A percentile compares a stretch with the other conserved stretches of the same genome.
phyloP scores from a whole-genome alignment of 2,888 invertebrate species.

The Harpalus rubripes region DNA sequence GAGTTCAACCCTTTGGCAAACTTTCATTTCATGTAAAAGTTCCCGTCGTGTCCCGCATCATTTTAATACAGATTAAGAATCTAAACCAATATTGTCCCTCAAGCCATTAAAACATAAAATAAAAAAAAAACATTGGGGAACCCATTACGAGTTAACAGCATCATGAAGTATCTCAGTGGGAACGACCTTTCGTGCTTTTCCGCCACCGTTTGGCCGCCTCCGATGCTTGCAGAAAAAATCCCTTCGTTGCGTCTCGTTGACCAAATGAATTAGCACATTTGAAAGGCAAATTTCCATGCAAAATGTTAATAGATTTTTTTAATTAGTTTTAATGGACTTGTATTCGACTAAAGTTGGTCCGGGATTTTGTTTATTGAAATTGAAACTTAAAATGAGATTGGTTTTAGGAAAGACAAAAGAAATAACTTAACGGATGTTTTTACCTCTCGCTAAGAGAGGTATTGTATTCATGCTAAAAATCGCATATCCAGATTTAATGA shows the following conservation, averaged over 20 bases:
- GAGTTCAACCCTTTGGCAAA: no score
- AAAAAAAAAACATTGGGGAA: neutral
- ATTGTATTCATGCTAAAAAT: no score
- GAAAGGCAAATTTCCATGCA: slow-evolving; percentile 39
- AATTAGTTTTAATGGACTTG: slow-evolving; percentile 43
- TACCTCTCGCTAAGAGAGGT: no score
- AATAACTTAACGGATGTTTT: no score
- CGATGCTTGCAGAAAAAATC: slow-evolving; percentile 9
- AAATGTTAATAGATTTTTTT: slow-evolving; percentile 54
- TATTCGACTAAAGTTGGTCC: neutral
- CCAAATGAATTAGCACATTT: slow-evolving; percentile 36
- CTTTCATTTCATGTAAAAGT: no score
- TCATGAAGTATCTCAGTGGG: neutral
- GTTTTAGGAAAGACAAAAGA: neutral
- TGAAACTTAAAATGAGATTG: slow-evolving; percentile 19
- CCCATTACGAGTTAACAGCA: neutral
- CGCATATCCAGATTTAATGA: no score
- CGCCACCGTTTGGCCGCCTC: neutral
- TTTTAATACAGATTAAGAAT: neutral
- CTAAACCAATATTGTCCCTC: neutral
- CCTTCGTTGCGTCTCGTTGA: slow-evolving; percentile 21
- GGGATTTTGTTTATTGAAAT: slow-evolving; percentile 32
- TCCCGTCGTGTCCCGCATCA: neutral
- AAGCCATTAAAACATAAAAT: neutral
- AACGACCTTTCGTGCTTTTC: neutral